Percentiles rank a stretch among this genome's conserved stretches.
Evolutionary conservation across 2,113 vertebrate genomes (phyloP).

Genomic region (Actenoides hombroni): DNA sequence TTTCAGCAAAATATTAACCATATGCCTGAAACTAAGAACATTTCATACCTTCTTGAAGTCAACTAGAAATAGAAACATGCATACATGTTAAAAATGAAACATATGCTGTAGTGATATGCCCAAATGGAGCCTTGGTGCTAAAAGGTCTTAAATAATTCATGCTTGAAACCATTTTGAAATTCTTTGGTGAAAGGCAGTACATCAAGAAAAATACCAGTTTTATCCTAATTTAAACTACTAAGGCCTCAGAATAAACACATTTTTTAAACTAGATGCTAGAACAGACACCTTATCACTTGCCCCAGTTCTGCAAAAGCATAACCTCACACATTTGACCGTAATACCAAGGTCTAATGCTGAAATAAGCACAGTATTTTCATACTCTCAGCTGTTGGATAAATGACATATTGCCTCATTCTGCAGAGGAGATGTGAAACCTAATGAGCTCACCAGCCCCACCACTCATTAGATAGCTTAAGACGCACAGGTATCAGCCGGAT

Average conservation of each 20-base stretch:
- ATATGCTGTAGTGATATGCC: background rate
- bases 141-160: constrained; percentile 21
- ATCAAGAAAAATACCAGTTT: background rate
- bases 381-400: background rate
- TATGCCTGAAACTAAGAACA: background rate
- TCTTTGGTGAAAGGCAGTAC: background rate
- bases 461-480: background rate
- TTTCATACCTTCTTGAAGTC: background rate
- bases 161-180: constrained; percentile 4
- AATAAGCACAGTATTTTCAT: background rate
- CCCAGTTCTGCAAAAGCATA: background rate
- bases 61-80: background rate
- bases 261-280: background rate
- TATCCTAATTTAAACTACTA: background rate
- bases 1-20: constrained; percentile 21
- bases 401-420: background rate
- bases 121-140: background rate
- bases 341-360: background rate
- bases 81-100: background rate
- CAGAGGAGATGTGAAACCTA: background rate
- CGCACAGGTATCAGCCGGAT: background rate
- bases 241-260: fast-evolving
- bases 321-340: fast-evolving
- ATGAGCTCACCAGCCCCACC: background rate
- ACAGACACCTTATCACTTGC: background rate